Conservation (phyloP, 2,888 invertebrate species). For the Spilosoma lubricipeda region DNA sequence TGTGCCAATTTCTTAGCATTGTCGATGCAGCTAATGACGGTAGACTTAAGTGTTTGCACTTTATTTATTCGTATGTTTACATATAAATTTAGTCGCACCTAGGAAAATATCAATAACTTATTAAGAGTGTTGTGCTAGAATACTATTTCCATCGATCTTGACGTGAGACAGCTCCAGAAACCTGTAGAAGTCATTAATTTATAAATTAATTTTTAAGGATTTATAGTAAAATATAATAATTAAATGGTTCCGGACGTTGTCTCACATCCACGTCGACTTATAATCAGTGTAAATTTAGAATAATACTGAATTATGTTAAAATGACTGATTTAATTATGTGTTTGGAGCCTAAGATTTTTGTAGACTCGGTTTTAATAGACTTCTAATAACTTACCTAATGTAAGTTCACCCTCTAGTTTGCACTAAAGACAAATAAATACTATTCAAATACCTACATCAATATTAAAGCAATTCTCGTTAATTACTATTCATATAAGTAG, state of each 20-base stretch:
- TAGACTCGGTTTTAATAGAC: conserved; percentile 82
- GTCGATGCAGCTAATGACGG: conserved; percentile 80
- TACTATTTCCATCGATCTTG: conserved; percentile 79
- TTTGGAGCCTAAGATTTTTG: conserved; percentile 85
- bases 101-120: conserved; percentile 86
- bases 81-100: conserved; percentile 86
- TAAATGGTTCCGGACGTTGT: conserved; percentile 75
- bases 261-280: conserved; percentile 81
- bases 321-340: conserved; percentile 87
- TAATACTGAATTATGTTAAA: conserved; percentile 85
- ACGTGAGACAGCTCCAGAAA: conserved; percentile 79
- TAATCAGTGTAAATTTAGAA: conserved; percentile 85
- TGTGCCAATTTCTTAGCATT: conserved; percentile 85
- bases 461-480: conserved; percentile 84
- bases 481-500: conserved; percentile 84
- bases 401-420: conserved; percentile 84
- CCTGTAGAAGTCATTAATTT: conserved; percentile 85
- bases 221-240: conserved; percentile 82
- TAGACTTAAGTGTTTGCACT: conserved; percentile 88
- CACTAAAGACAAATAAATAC: conserved; percentile 76
- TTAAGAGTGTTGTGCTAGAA: conserved; percentile 87
- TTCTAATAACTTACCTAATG: conserved; percentile 74
- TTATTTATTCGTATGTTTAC: conserved; percentile 86
- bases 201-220: conserved; percentile 83
- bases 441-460: conserved; percentile 75